These are phyloP conservation scores for Melanostigma gelatinosum DNA, from an alignment of 2,113 vertebrate genomes.

Conservation along the genomic window DNA sequence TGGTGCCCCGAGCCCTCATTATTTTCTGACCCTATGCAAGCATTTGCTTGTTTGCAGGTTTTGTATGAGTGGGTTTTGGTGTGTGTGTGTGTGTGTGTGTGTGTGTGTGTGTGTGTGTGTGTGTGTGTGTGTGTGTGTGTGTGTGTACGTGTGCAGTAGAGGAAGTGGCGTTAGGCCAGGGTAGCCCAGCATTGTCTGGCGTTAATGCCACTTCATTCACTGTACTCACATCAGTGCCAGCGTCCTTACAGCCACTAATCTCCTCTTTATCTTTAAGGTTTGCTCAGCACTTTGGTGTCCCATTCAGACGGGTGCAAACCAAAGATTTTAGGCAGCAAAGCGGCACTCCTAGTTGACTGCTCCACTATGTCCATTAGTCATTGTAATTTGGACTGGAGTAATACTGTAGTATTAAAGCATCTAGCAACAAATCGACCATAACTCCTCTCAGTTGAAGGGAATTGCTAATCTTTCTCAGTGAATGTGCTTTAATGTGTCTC, in stretches of 20 bases:
- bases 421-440: background rate
- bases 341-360: slow-evolving; percentile 18
- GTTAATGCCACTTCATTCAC: slow-evolving; percentile 75
- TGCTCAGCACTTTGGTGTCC: slow-evolving; percentile 74
- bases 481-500: background rate
- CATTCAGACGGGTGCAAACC: slow-evolving; percentile 46
- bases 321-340: slow-evolving; percentile 52
- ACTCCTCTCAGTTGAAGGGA: background rate
- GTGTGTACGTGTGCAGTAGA: slow-evolving; percentile 31
- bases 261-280: slow-evolving; percentile 77
- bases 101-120: slow-evolving; percentile 23
- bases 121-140: slow-evolving; percentile 22
- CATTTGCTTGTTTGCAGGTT: slow-evolving; percentile 69
- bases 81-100: slow-evolving; percentile 1
- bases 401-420: background rate
- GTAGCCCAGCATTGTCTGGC: slow-evolving; percentile 67
- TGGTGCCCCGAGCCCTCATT: slow-evolving; percentile 49
- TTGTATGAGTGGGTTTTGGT: slow-evolving; percentile 27
- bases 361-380: slow-evolving; percentile 23
- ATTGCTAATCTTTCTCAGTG: background rate
- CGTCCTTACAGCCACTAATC: slow-evolving; percentile 69
- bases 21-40: slow-evolving; percentile 49
- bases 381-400: background rate
- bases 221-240: slow-evolving; percentile 59
- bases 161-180: slow-evolving; percentile 71